Conservation (phyloP, 2,797 vertebrate species). For the Melanotaenia pygmaea region DNA sequence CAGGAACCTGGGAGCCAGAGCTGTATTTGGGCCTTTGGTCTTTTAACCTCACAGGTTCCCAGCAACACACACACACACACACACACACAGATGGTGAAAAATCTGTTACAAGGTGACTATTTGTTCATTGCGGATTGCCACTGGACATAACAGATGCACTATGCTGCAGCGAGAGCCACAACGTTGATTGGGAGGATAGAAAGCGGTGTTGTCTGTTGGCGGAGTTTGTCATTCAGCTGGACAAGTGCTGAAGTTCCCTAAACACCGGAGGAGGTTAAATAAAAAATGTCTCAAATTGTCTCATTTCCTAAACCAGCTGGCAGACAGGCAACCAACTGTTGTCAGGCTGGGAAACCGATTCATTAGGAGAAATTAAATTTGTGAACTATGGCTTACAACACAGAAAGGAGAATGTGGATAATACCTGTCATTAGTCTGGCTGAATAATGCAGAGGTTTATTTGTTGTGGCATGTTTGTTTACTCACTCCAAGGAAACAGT, state of each 20-base stretch:
- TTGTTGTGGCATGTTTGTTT: slow-evolving; percentile 55
- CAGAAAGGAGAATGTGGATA: slow-evolving; percentile 24
- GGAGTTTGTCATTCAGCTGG: slow-evolving; percentile 53
- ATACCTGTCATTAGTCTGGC: slow-evolving; percentile 46
- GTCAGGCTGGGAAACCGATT: slow-evolving; percentile 30
- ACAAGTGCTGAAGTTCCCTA: slow-evolving; percentile 45
- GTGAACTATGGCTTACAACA: slow-evolving; percentile 29
- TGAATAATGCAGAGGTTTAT: slow-evolving; percentile 44
- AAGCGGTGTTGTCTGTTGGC: slow-evolving; percentile 51
- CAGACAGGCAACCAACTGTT: slow-evolving; percentile 52
- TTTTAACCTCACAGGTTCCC: slow-evolving; percentile 45
- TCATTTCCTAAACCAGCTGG: slow-evolving; percentile 63
- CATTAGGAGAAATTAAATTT: slow-evolving; percentile 63
- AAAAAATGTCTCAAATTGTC: slow-evolving; percentile 54
- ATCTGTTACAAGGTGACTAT: slow-evolving; percentile 30
- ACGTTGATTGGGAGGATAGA: slow-evolving; percentile 43
- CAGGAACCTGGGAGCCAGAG: slow-evolving; percentile 64
- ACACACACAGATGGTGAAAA: slow-evolving; percentile 35
- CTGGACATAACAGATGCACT: slow-evolving; percentile 18
- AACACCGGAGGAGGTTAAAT: slow-evolving; percentile 37
- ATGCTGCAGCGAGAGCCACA: slow-evolving; percentile 14
- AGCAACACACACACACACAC: slow-evolving; percentile 34
- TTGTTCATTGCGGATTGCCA: slow-evolving; percentile 18
- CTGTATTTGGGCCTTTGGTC: slow-evolving; percentile 43
- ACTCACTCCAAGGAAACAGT: slow-evolving; percentile 16